phyloP scores from a whole-genome alignment of 2,113 vertebrate genomes.

The Poeciliopsis occidentalis region DNA sequence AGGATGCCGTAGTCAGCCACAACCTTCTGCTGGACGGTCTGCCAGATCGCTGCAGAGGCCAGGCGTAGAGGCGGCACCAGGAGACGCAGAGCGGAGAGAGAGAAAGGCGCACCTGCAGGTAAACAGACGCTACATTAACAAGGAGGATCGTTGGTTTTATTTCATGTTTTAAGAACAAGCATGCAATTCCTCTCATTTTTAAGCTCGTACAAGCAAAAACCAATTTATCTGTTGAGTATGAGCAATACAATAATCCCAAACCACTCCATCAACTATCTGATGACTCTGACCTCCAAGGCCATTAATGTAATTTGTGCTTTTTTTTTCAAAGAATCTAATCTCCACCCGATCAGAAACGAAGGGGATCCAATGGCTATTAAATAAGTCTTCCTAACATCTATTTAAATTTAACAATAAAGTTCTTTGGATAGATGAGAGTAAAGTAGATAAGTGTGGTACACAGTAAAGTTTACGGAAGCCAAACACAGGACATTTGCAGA shows the following conservation, averaged over 20 bases:
- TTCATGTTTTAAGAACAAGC: background rate
- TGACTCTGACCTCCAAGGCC: background rate
- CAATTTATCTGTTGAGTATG: too few relatives aligned
- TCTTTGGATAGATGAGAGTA: background rate
- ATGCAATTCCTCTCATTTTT: background rate
- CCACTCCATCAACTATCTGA: too few relatives aligned
- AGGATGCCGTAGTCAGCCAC: constrained; percentile 74
- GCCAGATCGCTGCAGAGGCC: constrained; percentile 75
- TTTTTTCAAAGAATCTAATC: background rate
- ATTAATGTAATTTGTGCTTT: too few relatives aligned
- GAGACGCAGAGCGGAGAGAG: constrained; percentile 55
- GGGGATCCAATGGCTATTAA: too few relatives aligned
- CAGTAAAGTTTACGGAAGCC: too few relatives aligned
- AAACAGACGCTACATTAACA: background rate
- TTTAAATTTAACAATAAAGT: background rate
- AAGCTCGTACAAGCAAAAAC: background rate
- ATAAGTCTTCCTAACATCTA: too few relatives aligned
- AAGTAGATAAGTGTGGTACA: too few relatives aligned
- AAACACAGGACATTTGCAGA: too few relatives aligned
- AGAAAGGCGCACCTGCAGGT: background rate
- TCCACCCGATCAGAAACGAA: too few relatives aligned
- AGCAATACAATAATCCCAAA: too few relatives aligned
- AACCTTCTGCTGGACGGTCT: constrained; percentile 57
- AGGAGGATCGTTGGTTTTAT: background rate
- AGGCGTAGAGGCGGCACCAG: constrained; percentile 65